Evolutionary conservation across 1,140 invertebrate species (phyloP), one percentile per base, ranked within the genome.

Genomic region (Ctenoplectra terminalis): DNA sequence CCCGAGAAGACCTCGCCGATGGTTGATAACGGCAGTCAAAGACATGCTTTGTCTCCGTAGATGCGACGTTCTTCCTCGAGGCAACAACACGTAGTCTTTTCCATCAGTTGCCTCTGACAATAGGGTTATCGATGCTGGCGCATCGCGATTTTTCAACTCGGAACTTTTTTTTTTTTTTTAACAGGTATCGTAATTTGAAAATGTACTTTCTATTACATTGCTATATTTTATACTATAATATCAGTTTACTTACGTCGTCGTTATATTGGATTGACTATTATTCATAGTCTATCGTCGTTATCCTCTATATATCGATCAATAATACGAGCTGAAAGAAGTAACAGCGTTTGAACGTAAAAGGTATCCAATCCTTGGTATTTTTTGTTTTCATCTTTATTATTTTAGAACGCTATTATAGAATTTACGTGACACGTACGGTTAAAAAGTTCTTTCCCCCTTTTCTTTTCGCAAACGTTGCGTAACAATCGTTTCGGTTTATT

Each of bases 401-500:
- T 15, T 17, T 7, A 20, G 5, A 15, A 31, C 13, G 31, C 31
- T 54, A 70, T 52, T 54, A 54, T 54, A 82, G 52, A 78, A 82
- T 78, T 56, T 60, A 54, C 50, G 70, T 64, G 63, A 66, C 66
- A 70, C 78, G 50, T 26, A 37, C 61, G 29, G 23, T 71, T 37
- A 54, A 71, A 37, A 71, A 71, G 29, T 37, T 54, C 64, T 52
- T 46, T 58, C 56, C 26, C 37, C 52, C 37, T 46, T 71, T 82
- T 78, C 75, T 78, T 74, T 66, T 15, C 58, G 61, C 73, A 83
- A 85, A 82, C 63, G 78, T 76, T 86, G 87, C 85, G 91, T 90
- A 90, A 92, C 92, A 93, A 93, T 93, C 92, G 90, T 90, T 88
- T 88, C 88, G 91, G 91, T 91, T 92, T 93, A 92, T 90, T 90